These are phyloP conservation scores for Rhagonycha lutea DNA, from an alignment of 2,888 invertebrate genomes.

Conservation along the genomic window DNA sequence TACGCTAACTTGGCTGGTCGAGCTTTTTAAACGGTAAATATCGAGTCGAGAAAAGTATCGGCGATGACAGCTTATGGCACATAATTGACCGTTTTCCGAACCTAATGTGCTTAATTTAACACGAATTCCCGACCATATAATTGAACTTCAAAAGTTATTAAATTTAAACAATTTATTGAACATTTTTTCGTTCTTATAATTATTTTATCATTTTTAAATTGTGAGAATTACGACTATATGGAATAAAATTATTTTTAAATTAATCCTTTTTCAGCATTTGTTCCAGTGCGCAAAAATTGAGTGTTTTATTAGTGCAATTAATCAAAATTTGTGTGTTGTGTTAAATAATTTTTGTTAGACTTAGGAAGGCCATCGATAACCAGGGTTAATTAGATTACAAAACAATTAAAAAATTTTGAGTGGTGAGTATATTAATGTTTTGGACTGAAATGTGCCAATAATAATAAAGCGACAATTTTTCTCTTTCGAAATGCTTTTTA, in stretches of 20 bases:
- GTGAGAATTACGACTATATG: not conserved
- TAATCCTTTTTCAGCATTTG: not conserved
- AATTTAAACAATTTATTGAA: not conserved
- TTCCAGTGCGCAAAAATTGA: conserved; percentile 9
- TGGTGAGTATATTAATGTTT: conserved; percentile 21
- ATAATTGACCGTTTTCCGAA: conserved; percentile 15
- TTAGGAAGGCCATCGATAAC: conserved; percentile 17
- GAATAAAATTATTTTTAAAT: not conserved
- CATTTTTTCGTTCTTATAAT: not conserved
- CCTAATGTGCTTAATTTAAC: not conserved
- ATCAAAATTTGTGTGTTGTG: conserved; percentile 19
- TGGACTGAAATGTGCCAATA: conserved; percentile 8
- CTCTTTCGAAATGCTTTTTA: not conserved
- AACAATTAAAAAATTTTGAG: conserved; percentile 10
- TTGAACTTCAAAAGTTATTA: not conserved
- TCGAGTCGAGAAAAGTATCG: conserved; percentile 1
- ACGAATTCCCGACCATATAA: not conserved
- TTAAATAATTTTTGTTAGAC: conserved; percentile 11
- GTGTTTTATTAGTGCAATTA: conserved; percentile 23
- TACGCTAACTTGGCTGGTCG: conserved; percentile 19
- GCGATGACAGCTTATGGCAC: conserved; percentile 14
- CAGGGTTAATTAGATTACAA: conserved; percentile 18
- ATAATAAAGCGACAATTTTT: conserved; percentile 13
- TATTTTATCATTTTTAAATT: not conserved
- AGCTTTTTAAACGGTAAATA: conserved; percentile 23